Evolutionary conservation across 2,797 vertebrate species (phyloP).

Genomic region (Sphenodon punctatus): DNA sequence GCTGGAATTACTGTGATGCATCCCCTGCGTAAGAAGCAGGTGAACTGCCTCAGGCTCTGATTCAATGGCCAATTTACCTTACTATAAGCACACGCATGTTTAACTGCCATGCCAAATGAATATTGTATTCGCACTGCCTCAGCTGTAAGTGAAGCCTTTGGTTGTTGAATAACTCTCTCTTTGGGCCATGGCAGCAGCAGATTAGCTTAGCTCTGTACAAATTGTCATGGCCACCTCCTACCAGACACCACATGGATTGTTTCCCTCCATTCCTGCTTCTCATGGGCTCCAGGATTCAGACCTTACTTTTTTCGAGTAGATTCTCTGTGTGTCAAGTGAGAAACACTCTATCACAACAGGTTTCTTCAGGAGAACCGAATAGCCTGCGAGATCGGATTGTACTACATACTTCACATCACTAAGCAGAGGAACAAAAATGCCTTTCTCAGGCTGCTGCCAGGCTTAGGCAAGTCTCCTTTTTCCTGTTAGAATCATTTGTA

Average conservation of each 20-base stretch:
- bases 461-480: conserved; percentile 80
- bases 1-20: not conserved
- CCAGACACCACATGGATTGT: not conserved
- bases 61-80: no score
- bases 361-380: conserved; percentile 93
- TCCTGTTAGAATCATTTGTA: no score
- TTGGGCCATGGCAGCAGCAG: fast-evolving
- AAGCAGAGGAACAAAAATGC: conserved; percentile 96
- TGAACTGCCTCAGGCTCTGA: not conserved
- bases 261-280: not conserved
- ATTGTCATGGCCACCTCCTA: not conserved
- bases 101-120: no score
- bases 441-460: conserved; percentile 88
- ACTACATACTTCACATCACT: conserved; percentile 93
- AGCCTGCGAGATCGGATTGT: conserved; percentile 95
- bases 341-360: conserved; percentile 61
- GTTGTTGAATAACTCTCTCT: not conserved
- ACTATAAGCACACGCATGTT: no score
- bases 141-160: no score
- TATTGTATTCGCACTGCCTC: no score
- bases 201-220: not conserved
- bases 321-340: not conserved
- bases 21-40: not conserved
- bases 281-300: not conserved
- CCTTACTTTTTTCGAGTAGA: not conserved